These are phyloP conservation scores for Monochamus saltuarius DNA, from an alignment of 1,140 invertebrate genomes.

Conservation along the genomic window DNA sequence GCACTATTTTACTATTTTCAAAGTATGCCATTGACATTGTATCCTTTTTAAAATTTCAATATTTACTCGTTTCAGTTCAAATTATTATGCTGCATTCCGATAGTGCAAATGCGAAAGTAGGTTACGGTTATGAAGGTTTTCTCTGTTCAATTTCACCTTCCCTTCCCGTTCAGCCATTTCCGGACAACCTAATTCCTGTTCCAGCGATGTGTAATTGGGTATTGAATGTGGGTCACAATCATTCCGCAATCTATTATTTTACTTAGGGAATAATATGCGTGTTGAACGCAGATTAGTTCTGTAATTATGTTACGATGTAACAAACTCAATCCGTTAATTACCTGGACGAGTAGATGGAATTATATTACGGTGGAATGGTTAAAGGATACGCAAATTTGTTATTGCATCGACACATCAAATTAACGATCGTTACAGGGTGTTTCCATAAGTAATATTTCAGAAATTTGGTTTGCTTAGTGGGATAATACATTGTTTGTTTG, in stretches of 20 bases:
- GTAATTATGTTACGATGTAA: neutral
- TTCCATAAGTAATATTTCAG: too few species aligned
- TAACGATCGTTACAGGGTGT: neutral
- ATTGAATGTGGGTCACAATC: constrained; percentile 37
- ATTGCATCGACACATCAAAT: constrained; percentile 1
- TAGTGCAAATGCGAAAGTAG: constrained; percentile 28
- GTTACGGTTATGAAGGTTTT: constrained; percentile 31
- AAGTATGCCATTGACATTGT: too few species aligned
- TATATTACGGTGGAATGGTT: neutral
- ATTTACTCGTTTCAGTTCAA: too few species aligned
- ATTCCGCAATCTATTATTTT: constrained; percentile 15
- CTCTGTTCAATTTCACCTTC: constrained; percentile 23
- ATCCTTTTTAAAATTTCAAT: too few species aligned
- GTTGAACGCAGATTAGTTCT: constrained; percentile 8
- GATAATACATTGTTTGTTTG: too few species aligned
- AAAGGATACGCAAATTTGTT: neutral
- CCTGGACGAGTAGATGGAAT: constrained; percentile 4
- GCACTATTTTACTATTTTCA: too few species aligned
- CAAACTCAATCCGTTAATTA: too few species aligned
- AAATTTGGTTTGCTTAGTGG: too few species aligned
- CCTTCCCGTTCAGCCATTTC: constrained; percentile 26
- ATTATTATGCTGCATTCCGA: too few species aligned
- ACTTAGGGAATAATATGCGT: neutral
- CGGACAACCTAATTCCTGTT: constrained; percentile 30
- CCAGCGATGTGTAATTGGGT: constrained; percentile 32